Conservation (phyloP, 2,797 vertebrate genomes). For the Chloroceryle inda region DNA sequence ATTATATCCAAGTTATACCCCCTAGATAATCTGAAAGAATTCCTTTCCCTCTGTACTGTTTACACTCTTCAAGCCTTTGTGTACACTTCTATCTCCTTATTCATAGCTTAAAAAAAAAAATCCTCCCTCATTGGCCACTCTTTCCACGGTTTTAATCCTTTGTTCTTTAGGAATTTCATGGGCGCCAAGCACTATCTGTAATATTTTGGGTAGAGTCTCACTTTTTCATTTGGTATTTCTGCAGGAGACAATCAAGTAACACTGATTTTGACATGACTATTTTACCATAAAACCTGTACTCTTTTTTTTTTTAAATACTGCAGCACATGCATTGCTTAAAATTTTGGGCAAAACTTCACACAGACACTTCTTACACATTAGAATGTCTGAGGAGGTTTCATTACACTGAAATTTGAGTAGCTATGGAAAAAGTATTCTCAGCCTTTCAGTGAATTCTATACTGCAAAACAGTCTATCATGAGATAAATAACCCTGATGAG, state of each 20-base stretch:
- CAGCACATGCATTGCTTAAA: background rate
- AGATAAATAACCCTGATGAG: constrained; percentile 18
- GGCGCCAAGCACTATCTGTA: background rate
- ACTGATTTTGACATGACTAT: background rate
- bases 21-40: constrained; percentile 55
- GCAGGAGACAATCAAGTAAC: background rate
- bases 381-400: background rate
- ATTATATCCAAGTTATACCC: constrained; percentile 62
- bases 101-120: constrained; percentile 39
- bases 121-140: constrained; percentile 32
- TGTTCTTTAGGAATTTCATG: constrained; percentile 59
- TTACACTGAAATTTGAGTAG: background rate
- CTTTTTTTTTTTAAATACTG: background rate
- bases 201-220: constrained; percentile 4
- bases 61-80: constrained; percentile 65
- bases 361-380: background rate
- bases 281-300: background rate
- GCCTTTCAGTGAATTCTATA: constrained; percentile 4
- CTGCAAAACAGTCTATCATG: constrained; percentile 22
- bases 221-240: background rate
- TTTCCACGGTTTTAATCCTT: constrained; percentile 59
- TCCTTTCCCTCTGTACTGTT: constrained; percentile 63
- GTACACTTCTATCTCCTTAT: constrained; percentile 67
- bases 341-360: background rate
- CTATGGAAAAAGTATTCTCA: background rate